Percentiles rank a stretch among this genome's conserved stretches.
Conservation (phyloP, 2,113 vertebrate genomes). For the Dasyornis broadbenti region DNA sequence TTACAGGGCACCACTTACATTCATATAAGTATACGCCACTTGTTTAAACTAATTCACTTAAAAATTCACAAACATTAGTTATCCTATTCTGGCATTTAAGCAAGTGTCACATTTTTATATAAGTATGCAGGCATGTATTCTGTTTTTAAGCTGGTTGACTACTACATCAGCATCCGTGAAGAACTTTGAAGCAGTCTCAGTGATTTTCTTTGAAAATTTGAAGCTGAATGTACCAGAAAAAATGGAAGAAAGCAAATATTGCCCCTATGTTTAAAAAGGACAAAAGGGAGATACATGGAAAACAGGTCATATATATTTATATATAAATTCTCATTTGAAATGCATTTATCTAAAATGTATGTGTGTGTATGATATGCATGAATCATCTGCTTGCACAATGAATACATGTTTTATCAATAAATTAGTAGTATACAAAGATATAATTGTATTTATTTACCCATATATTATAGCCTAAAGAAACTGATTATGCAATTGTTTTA, state of each 20-base stretch:
- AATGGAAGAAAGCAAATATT: background rate
- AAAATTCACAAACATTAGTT: background rate
- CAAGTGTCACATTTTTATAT: background rate
- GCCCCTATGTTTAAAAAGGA: fast-evolving
- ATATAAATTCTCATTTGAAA: background rate
- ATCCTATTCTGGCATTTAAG: background rate
- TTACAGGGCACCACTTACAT: background rate
- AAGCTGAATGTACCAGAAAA: background rate
- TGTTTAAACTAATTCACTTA: background rate
- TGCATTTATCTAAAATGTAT: background rate
- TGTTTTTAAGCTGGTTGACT: background rate
- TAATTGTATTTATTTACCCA: background rate
- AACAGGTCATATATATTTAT: background rate
- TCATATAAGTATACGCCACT: background rate
- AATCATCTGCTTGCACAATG: background rate
- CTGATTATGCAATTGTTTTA: background rate
- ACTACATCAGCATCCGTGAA: background rate
- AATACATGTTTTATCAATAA: background rate
- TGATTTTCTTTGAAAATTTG: background rate
- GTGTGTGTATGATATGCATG: background rate
- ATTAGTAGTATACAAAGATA: background rate
- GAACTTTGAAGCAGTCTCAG: background rate
- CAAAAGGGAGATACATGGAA: background rate
- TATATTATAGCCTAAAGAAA: background rate
- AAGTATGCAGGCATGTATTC: fast-evolving